Evolutionary conservation across 1,140 invertebrate genomes (phyloP), one percentile per base, ranked within the genome.

Genomic region (Papilio polytes): DNA sequence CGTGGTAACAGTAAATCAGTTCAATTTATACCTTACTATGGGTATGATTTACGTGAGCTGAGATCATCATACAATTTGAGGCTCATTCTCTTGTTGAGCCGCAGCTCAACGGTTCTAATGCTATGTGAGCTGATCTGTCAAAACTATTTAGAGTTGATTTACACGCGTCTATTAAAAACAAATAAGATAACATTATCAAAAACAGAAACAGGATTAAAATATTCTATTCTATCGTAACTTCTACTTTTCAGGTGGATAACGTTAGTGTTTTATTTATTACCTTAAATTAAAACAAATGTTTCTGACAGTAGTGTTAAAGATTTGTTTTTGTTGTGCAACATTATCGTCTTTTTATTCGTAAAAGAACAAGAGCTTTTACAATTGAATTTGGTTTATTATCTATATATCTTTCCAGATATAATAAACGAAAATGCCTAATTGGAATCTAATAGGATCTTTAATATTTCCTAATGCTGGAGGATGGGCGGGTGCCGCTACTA

Each of bases 381-480:
- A 0, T 63, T 63, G 59, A 20, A 63, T 26, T 20, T 59, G 18
- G 7, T 59, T 20, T 59, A n/a, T 53, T 36, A 41, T 26, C n/a
- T 15, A 56, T 20, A 26, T 51, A 8, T 51, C 0, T 46, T 77
- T 15, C 15, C 44, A 77, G 48, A 51, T 26, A 77, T 18, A 51
- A 48, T 48, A 73, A 78, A 56, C 80, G 51, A 87, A 48, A 84
- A 91, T 91, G 89, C 63, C 83, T 1, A 89, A 90, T 74, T 90
- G 87, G 88, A 81, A 77, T 53, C 46, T 87, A 6, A 79, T 93
- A 9, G 86, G 86, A 22, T 85, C 89, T 2, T 85, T 91, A 48
- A 72, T 91, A 1, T 56, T 94, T 10, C 92, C 92, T 46, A 92
- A 92, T 83, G 70, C 88, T 8, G 92, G 91, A 9, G 90, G 92